Conservation (phyloP, 2,888 invertebrate species). For the Oscheius onirici region DNA sequence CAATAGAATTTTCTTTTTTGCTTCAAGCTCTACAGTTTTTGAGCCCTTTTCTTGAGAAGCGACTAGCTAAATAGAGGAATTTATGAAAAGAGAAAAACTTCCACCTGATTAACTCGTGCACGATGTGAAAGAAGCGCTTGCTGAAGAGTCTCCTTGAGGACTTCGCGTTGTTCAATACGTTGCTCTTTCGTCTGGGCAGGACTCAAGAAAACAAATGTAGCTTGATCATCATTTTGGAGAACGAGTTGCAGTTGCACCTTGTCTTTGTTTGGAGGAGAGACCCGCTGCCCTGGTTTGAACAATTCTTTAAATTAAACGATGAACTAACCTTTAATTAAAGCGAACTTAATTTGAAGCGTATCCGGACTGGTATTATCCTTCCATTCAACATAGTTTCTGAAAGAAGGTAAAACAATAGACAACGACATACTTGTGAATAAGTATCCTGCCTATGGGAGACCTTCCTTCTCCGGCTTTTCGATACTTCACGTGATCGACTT, state of each 20-base stretch:
- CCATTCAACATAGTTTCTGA: slow-evolving; percentile 66
- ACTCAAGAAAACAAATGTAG: slow-evolving; percentile 96
- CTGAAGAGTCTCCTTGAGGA: slow-evolving; percentile 89
- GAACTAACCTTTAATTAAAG: slow-evolving; percentile 61
- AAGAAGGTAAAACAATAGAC: not conserved
- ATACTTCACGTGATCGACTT: slow-evolving; percentile 66
- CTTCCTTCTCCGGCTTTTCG: slow-evolving; percentile 62
- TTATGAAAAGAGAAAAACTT: not conserved
- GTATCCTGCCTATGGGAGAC: slow-evolving; percentile 63
- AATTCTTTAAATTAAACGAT: not conserved
- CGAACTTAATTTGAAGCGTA: slow-evolving; percentile 54
- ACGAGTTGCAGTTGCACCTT: slow-evolving; percentile 98
- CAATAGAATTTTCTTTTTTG: slow-evolving; percentile 61
- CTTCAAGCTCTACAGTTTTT: slow-evolving; percentile 52
- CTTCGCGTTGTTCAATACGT: slow-evolving; percentile 89
- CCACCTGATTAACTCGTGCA: slow-evolving; percentile 54
- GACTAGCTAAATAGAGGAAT: slow-evolving; percentile 44
- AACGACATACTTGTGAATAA: slow-evolving; percentile 43
- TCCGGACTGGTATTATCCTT: slow-evolving; percentile 53
- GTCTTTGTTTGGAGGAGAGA: slow-evolving; percentile 91
- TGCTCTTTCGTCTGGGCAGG: slow-evolving; percentile 81
- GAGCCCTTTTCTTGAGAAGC: slow-evolving; percentile 51
- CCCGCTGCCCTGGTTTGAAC: slow-evolving; percentile 85
- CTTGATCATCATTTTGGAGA: slow-evolving; percentile 81
- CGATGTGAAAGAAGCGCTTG: slow-evolving; percentile 81